These are phyloP conservation scores for Hyalella azteca DNA, from an alignment of 2,888 invertebrate genomes.

Conservation along the genomic window DNA sequence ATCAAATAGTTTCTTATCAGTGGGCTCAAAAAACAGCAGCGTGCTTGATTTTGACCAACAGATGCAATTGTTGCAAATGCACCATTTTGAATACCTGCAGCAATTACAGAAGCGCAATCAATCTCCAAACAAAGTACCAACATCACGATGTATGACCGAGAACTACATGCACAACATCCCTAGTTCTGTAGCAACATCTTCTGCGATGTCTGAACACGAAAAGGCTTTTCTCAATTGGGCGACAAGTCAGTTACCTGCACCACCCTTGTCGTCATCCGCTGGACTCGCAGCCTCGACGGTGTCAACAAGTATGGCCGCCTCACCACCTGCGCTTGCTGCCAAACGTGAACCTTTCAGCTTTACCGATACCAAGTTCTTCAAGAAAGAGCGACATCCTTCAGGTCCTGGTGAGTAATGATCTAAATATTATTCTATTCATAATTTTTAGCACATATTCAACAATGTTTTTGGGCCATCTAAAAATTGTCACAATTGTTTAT, in stretches of 20 bases:
- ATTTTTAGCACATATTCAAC: no score
- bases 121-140: not conserved
- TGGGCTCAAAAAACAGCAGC: not conserved
- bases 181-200: not conserved
- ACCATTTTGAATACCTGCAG: conserved; percentile 6
- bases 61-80: not conserved
- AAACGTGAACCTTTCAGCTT: not conserved
- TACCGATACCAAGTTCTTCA: not conserved
- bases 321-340: not conserved
- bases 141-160: conserved; percentile 27
- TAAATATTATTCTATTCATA: no score
- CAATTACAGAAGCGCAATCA: not conserved
- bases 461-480: no score
- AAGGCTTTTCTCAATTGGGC: conserved; percentile 1
- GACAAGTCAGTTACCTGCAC: not conserved
- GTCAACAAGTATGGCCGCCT: conserved; percentile 1
- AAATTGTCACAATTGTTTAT: no score
- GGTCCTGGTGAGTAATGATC: conserved; percentile 28
- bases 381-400: conserved; percentile 28
- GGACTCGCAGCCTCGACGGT: not conserved
- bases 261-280: conserved; percentile 2
- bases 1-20: not conserved
- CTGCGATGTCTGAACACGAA: not conserved
- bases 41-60: not conserved
- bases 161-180: not conserved